Percentiles rank a stretch among this genome's conserved stretches.
These are phyloP conservation scores for Hirtodrosophila confusa DNA, from an alignment of 2,888 invertebrate genomes.

Conservation along the genomic window DNA sequence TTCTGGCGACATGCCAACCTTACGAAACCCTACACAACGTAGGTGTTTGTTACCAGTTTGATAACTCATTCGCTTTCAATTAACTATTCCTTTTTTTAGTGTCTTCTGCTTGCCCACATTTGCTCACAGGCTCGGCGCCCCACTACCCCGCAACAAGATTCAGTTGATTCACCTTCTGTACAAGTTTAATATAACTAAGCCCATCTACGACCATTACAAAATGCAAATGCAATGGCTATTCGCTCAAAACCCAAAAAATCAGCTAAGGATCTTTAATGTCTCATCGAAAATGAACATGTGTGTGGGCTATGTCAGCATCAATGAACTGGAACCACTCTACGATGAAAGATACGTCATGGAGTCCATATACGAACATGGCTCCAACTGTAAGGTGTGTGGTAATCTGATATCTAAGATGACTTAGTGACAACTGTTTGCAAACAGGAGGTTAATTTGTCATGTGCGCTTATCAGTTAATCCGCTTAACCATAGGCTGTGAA, in stretches of 20 bases:
- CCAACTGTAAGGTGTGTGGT: slow-evolving; percentile 30
- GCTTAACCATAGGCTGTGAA: too few species aligned
- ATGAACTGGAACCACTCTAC: slow-evolving; percentile 91
- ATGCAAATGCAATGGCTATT: slow-evolving; percentile 87
- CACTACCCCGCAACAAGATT: slow-evolving; percentile 13
- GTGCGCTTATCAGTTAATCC: too few species aligned
- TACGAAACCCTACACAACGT: slow-evolving; percentile 14
- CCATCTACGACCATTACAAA: slow-evolving; percentile 2
- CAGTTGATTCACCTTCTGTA: slow-evolving; percentile 6
- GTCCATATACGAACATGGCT: slow-evolving; percentile 86
- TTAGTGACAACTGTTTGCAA: too few species aligned
- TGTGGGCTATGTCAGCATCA: slow-evolving; percentile 90
- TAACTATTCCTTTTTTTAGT: slow-evolving; percentile 1
- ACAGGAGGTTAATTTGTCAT: neutral
- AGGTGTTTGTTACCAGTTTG: neutral
- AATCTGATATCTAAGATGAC: too few species aligned
- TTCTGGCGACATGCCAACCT: slow-evolving; percentile 2
- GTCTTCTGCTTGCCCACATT: slow-evolving; percentile 46
- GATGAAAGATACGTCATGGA: slow-evolving; percentile 95
- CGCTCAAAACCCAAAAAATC: slow-evolving; percentile 86
- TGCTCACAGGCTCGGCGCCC: neutral
- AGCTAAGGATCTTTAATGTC: slow-evolving; percentile 11
- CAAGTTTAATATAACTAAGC: slow-evolving; percentile 10
- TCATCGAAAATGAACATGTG: slow-evolving; percentile 32
- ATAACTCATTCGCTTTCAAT: neutral